phyloP scores from a whole-genome alignment of 2,113 vertebrate genomes.

The Romanogobio albipinnatus region DNA sequence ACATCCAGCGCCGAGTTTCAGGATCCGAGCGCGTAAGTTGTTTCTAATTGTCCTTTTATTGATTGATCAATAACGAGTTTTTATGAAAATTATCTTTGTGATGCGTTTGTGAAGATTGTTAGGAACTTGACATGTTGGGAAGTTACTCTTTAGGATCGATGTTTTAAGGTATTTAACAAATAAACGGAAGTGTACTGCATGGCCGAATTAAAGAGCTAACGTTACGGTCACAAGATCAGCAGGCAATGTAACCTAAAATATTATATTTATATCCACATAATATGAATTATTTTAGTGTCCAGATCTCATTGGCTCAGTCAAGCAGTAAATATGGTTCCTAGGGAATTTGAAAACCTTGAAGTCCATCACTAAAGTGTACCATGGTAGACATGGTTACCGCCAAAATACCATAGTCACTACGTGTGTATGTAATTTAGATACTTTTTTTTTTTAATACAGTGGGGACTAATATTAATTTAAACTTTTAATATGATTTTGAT shows the following conservation, averaged over 20 bases:
- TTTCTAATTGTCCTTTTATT: slow-evolving; percentile 12
- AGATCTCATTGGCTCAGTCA: background rate
- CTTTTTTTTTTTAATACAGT: background rate
- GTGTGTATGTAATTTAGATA: background rate
- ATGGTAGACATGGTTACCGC: background rate
- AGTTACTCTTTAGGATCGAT: background rate
- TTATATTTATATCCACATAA: background rate
- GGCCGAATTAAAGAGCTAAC: background rate
- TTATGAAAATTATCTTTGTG: background rate
- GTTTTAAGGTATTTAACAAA: background rate
- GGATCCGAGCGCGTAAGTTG: slow-evolving; percentile 52
- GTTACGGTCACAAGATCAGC: background rate
- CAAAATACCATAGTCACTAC: background rate
- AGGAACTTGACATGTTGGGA: background rate
- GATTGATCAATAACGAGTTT: background rate
- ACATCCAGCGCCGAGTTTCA: slow-evolving; percentile 40
- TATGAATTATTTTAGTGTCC: background rate
- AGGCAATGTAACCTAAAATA: background rate
- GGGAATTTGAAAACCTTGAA: background rate
- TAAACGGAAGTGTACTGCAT: background rate
- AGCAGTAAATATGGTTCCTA: background rate
- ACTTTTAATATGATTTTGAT: too few relatives aligned
- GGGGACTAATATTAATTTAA: background rate
- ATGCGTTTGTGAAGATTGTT: background rate
- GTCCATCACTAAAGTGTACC: background rate